Evolutionary conservation across 2,113 vertebrate genomes (phyloP).

Genomic region (Hyla sarda): DNA sequence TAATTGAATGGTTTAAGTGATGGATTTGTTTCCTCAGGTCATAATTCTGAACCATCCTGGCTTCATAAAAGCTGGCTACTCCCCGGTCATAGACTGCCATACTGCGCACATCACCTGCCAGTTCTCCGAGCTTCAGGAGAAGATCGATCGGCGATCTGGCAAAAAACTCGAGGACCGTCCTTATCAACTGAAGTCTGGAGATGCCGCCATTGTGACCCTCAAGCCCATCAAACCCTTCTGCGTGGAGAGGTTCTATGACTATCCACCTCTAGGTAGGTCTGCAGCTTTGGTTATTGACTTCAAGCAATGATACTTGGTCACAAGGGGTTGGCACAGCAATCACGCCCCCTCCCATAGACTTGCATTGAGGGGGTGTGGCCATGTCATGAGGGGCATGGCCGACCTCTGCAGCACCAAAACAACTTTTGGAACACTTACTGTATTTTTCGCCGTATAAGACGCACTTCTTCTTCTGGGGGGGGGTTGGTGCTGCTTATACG

Average conservation of each 20-base stretch:
- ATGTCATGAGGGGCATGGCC: too few species aligned
- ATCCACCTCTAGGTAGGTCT: conserved; percentile 70
- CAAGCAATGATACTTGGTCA: too few species aligned
- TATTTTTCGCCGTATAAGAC: too few species aligned
- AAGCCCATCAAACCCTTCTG: conserved; percentile 81
- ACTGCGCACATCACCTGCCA: conserved; percentile 78
- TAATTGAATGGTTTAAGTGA: not conserved
- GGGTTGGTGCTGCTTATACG: too few species aligned
- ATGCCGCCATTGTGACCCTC: conserved; percentile 76
- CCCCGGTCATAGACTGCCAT: conserved; percentile 82
- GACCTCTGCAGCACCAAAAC: too few species aligned
- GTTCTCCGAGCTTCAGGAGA: conserved; percentile 79
- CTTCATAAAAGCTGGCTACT: conserved; percentile 75
- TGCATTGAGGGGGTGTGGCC: too few species aligned
- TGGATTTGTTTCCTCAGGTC: conserved; percentile 64
- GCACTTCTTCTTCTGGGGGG: too few species aligned
- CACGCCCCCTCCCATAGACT: too few species aligned
- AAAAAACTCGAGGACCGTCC: conserved; percentile 75
- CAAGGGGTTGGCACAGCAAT: too few species aligned
- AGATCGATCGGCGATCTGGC: conserved; percentile 75
- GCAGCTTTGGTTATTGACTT: not conserved
- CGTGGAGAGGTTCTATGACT: conserved; percentile 82
- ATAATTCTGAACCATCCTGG: conserved; percentile 84
- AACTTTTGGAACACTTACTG: too few species aligned
- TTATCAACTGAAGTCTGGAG: conserved; percentile 73